Evolutionary conservation across 2,888 invertebrate species (phyloP), one percentile per base, ranked within the genome.

Genomic region (Platycheirus rosarum): DNA sequence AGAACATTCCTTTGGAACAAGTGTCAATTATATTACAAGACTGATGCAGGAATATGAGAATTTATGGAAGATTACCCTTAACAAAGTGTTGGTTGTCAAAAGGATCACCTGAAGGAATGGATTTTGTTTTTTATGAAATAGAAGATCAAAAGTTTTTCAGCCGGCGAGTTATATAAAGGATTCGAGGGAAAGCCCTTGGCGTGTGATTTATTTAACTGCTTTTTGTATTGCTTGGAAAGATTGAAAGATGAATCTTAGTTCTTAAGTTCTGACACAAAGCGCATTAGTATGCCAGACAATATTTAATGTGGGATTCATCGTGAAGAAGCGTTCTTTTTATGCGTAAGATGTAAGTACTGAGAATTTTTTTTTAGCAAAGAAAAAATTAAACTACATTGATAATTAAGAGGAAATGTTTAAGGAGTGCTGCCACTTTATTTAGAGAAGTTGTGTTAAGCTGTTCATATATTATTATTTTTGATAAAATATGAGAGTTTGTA

Each of bases 211-310:
- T 75, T 60, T 23, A 37, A 60, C 35, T 42, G 44, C 18, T 13
- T 20, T 29, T 29, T 18, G 0, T 13, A 11, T 42, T 16, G 14
- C 29, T n/a, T n/a, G 14, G 8, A 26, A 26, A 62, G 66, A 53
- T 62, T 53, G 53, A 29, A n/a, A n/a, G 60, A 62, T 75, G 68
- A 75, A 46, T 68, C 40, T 48, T 16, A 51, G 66, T 60, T 55
- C 66, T 29, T 42, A 32, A 14, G n/a, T 62, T 11, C 29, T 44
- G 44, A 13, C 13, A 37, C 16, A 16, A 8, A 14, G 13, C 32
- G 5, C 11, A 75, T 75, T 69, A 69, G 46, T 62, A 75, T 75
- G 51, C 75, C 20, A 44, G 44, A 29, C 68, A 37, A 16, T 9
- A 29, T 23, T n/a, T 14, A 23, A 18, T 62, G 44, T 69, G 16